Conservation (phyloP, 2,888 invertebrate genomes). For the Andricus curvator region DNA sequence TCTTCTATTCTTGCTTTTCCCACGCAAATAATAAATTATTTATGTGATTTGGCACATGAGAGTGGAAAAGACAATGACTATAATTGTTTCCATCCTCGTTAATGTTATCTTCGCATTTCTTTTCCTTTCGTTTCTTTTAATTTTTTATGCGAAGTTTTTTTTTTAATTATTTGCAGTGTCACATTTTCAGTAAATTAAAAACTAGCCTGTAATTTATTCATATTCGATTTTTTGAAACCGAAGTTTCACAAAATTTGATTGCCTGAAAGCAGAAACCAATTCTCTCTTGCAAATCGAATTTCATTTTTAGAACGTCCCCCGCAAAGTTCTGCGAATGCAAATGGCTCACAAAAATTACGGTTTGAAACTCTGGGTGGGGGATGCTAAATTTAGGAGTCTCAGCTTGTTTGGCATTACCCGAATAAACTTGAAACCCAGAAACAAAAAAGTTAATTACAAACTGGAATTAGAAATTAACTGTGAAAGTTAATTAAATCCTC, state of each 20-base stretch:
- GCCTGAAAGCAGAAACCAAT: not conserved
- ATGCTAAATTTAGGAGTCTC: slow-evolving; percentile 14
- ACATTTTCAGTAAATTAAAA: not conserved
- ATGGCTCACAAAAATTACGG: slow-evolving; percentile 24
- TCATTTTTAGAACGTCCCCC: slow-evolving; percentile 38
- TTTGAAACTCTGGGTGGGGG: not conserved
- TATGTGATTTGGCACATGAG: not conserved
- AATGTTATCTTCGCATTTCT: not conserved
- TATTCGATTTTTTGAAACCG: not conserved
- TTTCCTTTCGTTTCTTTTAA: not conserved
- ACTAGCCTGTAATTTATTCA: not conserved
- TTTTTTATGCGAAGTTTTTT: not conserved
- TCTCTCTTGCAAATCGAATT: slow-evolving; percentile 23
- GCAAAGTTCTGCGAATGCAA: slow-evolving; percentile 28
- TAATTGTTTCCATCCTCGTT: not conserved
- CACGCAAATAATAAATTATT: not conserved
- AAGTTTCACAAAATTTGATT: not conserved
- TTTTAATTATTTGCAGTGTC: not conserved
- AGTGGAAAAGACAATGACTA: not conserved
- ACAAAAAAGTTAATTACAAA: slow-evolving; percentile 16
- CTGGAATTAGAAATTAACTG: not conserved
- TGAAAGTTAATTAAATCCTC: not conserved
- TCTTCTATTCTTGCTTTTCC: not conserved
- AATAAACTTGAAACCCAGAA: not conserved
- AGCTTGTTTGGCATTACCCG: not conserved